Evolutionary conservation across 2,797 vertebrate species (phyloP), one percentile per base, ranked within the genome.

Genomic region (Poecilia picta): DNA sequence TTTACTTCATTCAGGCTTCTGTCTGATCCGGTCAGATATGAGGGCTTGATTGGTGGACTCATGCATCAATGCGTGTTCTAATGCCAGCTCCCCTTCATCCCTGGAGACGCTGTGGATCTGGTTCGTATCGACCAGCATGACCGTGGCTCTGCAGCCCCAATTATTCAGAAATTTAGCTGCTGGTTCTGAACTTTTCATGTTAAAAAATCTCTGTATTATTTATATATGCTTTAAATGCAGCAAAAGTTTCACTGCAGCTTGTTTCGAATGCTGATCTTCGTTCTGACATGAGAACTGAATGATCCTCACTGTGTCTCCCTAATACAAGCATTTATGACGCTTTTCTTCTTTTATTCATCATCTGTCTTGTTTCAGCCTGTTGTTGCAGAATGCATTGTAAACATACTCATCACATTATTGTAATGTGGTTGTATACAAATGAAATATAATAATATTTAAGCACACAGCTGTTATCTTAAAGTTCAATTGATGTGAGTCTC

Each of bases 31-130:
- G 31, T 73, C 13, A 33, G 5, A 71, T 28, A n/a, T n/a, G 16
- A 73, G 33, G 53, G 10, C 66, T 43, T 28, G 28, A 78, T 47
- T 59, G 77, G 28, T 59, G 53, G 76, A 43, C 46, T n/a, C 51
- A 45, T 46, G 41, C 76, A 78, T 41, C 23, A 8, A 46, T 51
- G 66, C 39, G 23, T 5, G 47, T 15, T 5, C 23, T 46, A 36
- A 20, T 53, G 47, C 31, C 53, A 55, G 47, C 43, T 53, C 15
- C 68, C 10, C 25, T 23, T 20, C 70, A 39, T 71, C 66, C 49
- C 51, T 7, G 31, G 66, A 77, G 41, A 55, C 55, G 8, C 49
- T 4, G 4, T 15, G 12, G 76, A 77, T 33, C 64, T 55, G 11
- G 66, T n/a, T 36, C 33, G n/a, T 20, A 39, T 39, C 16, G 13